Base-by-base conservation (phyloP, 30 jellyfish, hydroid and myxozoan species). In the Aurelia coerulea region DNA sequence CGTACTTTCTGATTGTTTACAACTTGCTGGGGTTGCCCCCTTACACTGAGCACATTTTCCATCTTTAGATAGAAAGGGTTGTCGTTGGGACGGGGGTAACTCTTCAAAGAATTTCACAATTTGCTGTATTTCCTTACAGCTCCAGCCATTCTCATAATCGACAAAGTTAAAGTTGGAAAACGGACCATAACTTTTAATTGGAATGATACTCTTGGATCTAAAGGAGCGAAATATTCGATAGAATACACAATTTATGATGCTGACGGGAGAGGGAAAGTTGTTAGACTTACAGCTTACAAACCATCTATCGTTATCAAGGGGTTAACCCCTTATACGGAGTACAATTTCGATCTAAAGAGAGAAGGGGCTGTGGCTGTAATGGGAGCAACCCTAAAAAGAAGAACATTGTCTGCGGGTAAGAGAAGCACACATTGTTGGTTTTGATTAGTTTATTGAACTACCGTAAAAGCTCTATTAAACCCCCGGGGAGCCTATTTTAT, bases 301-400 rank as follows among this genome's bases (percentile, higher is more conserved):
- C 90, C 76, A 17, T 68, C 64, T 33, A 77, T 88, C 34, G 41
- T 73, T 19, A 63, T 92, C 51, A 42, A 88, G 14, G 95, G 89
- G 15, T 92, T 92, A 33, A 83, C 92, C 7, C 92, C 98, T 39
- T 87, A 56, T 92, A 92, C 98, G 33, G 60, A 78, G 52, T 92
- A 92, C 90, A 56, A 60, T 1, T 87, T 92, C 72, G 81, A 51
- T 76, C 85, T 92, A 2, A 77, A 73, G 73, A 81, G 91, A 31
- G 79, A 82, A 46, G 89, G 53, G 54, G 80, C 92, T 2, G 51
- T 50, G 0, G 79, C 74, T 16, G 97, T 96, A 10, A 53, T 64
- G 18, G 84, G 74, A 35, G 88, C 80, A 2, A 41, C 90, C 33
- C 54, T 92, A 29, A 64, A 17, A 15, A 83, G 65, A 41, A 80